Percentiles rank a stretch among this genome's conserved stretches.
Conservation (phyloP, 2,888 invertebrate genomes). For the Pammene fasciana region DNA sequence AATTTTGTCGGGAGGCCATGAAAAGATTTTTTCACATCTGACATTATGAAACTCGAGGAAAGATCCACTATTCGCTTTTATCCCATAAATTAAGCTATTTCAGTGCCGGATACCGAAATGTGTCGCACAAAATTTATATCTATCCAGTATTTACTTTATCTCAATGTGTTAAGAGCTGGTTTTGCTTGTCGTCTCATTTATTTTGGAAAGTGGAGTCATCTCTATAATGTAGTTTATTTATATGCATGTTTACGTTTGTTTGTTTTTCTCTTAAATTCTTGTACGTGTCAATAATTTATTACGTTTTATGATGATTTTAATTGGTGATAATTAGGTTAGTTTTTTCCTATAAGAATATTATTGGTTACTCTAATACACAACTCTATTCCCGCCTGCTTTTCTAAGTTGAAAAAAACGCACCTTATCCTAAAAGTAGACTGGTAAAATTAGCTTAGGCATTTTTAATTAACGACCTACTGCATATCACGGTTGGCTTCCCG, state of each 20-base stretch:
- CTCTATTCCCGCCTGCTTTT: no score
- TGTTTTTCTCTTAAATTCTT: constrained; percentile 19
- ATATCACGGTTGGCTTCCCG: constrained; percentile 1
- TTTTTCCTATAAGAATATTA: neutral
- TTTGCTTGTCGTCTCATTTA: neutral
- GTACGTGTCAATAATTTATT: constrained; percentile 15
- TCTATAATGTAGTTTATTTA: constrained; percentile 29
- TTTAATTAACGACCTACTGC: constrained; percentile 7
- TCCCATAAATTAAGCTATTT: constrained; percentile 23
- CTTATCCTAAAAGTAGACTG: no score
- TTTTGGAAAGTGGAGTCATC: constrained; percentile 14
- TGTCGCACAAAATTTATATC: constrained; percentile 18
- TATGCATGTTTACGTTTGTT: constrained; percentile 26
- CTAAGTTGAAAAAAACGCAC: no score
- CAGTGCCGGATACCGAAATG: constrained; percentile 17
- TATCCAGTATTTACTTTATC: neutral
- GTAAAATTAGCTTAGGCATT: neutral
- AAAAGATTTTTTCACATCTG: no score
- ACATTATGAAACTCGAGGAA: no score
- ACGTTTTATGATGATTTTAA: neutral
- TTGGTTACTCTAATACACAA: no score
- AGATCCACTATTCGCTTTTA: constrained; percentile 11
- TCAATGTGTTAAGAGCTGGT: constrained; percentile 7
- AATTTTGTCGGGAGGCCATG: no score
- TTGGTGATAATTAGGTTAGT: neutral